Percentiles rank a stretch among this genome's conserved stretches.
Evolutionary conservation across 1,140 invertebrate genomes (phyloP).

Genomic region (Cotesia vestalis): DNA sequence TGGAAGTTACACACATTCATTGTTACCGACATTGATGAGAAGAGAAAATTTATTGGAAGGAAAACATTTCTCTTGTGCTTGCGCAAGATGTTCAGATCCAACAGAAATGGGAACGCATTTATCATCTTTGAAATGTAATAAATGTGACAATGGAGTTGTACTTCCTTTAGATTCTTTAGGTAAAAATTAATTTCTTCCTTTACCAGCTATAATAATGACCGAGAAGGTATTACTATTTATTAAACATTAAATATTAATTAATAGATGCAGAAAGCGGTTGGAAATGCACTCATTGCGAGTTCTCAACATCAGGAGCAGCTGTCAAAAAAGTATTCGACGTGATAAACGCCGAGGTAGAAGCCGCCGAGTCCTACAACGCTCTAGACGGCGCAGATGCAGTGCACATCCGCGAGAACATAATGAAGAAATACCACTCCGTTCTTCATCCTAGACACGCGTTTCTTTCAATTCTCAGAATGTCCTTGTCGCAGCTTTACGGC

Average conservation of each 20-base stretch:
- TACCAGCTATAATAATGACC: too few species aligned
- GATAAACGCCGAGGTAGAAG: constrained; percentile 60
- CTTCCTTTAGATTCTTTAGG: constrained; percentile 74
- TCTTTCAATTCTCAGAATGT: constrained; percentile 70
- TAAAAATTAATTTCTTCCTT: constrained; percentile 48
- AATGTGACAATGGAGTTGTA: constrained; percentile 77
- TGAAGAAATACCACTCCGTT: constrained; percentile 71
- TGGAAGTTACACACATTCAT: constrained; percentile 79
- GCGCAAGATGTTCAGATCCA: constrained; percentile 77
- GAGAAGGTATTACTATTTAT: not conserved
- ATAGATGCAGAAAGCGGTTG: constrained; percentile 71
- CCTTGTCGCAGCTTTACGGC: constrained; percentile 79
- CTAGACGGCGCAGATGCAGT: constrained; percentile 69
- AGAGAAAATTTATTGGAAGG: constrained; percentile 75
- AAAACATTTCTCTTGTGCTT: constrained; percentile 82
- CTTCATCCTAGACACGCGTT: constrained; percentile 79
- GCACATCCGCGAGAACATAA: constrained; percentile 69
- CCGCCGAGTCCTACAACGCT: constrained; percentile 52
- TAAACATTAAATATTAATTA: constrained; percentile 36
- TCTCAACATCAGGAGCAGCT: constrained; percentile 68
- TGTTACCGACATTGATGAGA: constrained; percentile 78
- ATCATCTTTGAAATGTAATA: constrained; percentile 78
- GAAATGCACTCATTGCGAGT: constrained; percentile 78
- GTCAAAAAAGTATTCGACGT: constrained; percentile 64
- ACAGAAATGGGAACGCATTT: constrained; percentile 80